Evolutionary conservation across 2,113 vertebrate genomes (phyloP), one percentile per base, ranked within the genome.

Genomic region (Atherinomorus stipes): DNA sequence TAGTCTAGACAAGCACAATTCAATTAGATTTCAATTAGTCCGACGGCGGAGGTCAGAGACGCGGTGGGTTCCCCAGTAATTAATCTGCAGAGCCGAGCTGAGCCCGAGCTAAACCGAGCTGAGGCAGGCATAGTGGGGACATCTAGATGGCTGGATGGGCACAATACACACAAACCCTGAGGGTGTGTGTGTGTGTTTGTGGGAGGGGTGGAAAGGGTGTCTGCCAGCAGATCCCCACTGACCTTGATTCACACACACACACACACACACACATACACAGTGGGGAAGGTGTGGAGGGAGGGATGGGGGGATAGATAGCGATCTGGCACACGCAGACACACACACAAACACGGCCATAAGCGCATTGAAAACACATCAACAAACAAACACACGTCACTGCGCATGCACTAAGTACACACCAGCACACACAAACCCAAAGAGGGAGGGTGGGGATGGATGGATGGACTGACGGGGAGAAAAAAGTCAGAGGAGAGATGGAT

Each of bases 1-100:
- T 93, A 92, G 93, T 94, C 93, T 92, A 93, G 92, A 94, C 93
- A 90, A 93, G 88, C 87, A 78, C 91, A 91, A 91, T 93, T 93
- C 93, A 94, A 94, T 94, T 94, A 93, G 91, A 92, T 94, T 94
- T 93, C 92, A 94, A 94, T 94, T 94, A 94, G 87, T 88, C 73
- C 83, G 57, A 83, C 57, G 84, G 88, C 88, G 88, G 91, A 94
- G 93, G 94, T 94, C 93, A 94, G 89, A 86, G 88, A 88, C 74
- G 91, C 82, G 26, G 76, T 74, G 84, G 92, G 89, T 90, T 93
- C 88, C 86, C 83, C 71, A 87, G 91, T 93, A 93, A 94, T 94
- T 94, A 94, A 93, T 93, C 93, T 83, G 65, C 18, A 18, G 72
- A 85, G 80, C 73, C 56, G 80, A 81, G 85, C 87, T 72, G 88